A percentile compares a stretch with the other conserved stretches of the same genome.
Conservation (phyloP, 2,797 vertebrate species). For the Chromis chromis region DNA sequence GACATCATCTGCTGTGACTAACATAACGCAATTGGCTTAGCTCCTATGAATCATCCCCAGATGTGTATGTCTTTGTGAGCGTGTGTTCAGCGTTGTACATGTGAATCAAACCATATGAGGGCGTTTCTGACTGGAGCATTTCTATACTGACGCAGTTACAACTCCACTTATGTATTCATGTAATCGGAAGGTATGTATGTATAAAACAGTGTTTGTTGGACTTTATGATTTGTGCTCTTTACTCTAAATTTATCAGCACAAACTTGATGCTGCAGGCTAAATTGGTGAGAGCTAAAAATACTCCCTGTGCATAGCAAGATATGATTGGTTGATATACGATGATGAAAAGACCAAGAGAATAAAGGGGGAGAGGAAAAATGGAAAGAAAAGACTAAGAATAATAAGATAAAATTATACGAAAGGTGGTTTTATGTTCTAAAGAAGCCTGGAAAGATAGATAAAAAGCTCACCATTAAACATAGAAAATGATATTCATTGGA, state of each 20-base stretch:
- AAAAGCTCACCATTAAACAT: constrained; percentile 7
- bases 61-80: constrained; percentile 17
- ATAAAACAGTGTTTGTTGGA: constrained; percentile 6
- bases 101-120: neutral
- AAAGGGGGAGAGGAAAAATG: constrained; percentile 12
- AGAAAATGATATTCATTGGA: constrained; percentile 8
- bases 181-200: neutral
- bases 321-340: constrained; percentile 41
- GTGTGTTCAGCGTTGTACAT: neutral
- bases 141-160: neutral
- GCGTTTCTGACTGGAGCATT: neutral
- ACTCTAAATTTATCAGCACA: constrained; percentile 57
- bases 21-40: constrained; percentile 28
- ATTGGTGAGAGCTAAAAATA: constrained; percentile 72
- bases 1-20: constrained; percentile 47
- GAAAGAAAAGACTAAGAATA: neutral
- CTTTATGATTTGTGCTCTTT: constrained; percentile 41
- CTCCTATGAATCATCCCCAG: constrained; percentile 51
- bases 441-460: constrained; percentile 15
- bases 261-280: constrained; percentile 67
- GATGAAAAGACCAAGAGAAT: constrained; percentile 17
- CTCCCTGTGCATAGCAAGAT: constrained; percentile 36
- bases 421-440: constrained; percentile 25
- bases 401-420: neutral
- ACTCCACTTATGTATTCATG: neutral